phyloP scores from a whole-genome alignment of 2,113 vertebrate species.

The Thinocorus orbignyianus region DNA sequence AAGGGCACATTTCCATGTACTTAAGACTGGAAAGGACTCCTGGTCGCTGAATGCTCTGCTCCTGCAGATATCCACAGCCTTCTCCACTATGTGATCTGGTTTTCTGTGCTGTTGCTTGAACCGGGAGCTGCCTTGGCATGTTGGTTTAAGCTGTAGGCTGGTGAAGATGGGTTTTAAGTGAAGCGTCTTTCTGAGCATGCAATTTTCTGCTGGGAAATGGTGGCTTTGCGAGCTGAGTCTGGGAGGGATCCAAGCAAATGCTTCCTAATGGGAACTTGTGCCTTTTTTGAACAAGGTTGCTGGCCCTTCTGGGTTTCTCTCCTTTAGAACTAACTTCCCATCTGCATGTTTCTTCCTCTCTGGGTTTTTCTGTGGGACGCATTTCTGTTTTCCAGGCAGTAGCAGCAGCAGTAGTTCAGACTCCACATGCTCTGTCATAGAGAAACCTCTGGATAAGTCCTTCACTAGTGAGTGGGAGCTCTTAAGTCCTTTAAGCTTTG shows the following conservation, averaged over 20 bases:
- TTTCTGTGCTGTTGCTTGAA: conserved; percentile 35
- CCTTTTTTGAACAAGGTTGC: conserved; percentile 20
- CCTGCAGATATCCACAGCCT: conserved; percentile 21
- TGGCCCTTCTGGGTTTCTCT: conserved; percentile 22
- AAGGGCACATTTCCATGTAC: background rate
- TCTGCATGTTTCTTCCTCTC: conserved; percentile 71
- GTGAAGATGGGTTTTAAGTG: background rate
- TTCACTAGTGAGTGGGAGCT: conserved; percentile 91
- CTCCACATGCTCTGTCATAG: conserved; percentile 85
- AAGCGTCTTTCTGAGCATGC: conserved; percentile 24
- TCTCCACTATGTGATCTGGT: background rate
- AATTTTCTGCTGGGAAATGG: background rate
- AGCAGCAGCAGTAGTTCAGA: conserved; percentile 88
- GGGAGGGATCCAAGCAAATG: conserved; percentile 27
- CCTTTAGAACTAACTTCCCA: conserved; percentile 68
- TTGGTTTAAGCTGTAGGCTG: background rate
- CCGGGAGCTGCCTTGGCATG: conserved; percentile 37
- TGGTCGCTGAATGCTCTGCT: conserved; percentile 28
- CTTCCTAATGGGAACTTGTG: conserved; percentile 25
- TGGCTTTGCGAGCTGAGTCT: conserved; percentile 40
- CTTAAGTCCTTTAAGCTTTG: conserved; percentile 77
- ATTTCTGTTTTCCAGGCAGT: conserved; percentile 89
- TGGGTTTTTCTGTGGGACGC: conserved; percentile 72
- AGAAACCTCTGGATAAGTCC: conserved; percentile 85
- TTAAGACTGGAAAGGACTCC: background rate